Percentiles rank a stretch among this genome's conserved stretches.
These are phyloP conservation scores for Gopherus flavomarginatus DNA, from an alignment of 2,113 vertebrate genomes.

Conservation along the genomic window DNA sequence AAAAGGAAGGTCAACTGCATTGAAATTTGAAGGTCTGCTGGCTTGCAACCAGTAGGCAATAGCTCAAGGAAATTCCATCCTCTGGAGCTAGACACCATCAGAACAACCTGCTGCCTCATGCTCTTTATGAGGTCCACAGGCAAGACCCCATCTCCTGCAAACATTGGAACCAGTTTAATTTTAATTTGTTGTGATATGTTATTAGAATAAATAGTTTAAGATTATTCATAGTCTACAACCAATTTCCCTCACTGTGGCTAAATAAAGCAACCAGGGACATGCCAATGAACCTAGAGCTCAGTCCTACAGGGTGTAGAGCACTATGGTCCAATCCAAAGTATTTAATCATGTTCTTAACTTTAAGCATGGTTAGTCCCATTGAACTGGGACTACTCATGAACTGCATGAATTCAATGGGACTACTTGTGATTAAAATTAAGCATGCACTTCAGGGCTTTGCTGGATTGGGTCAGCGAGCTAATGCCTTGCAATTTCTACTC, in stretches of 20 bases:
- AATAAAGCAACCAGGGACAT: accelerated
- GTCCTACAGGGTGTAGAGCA: accelerated
- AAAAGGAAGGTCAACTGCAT: not conserved
- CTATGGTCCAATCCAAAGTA: accelerated
- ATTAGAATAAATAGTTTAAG: not conserved
- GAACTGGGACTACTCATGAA: not conserved
- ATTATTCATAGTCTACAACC: not conserved
- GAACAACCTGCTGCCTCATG: not conserved
- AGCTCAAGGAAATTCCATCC: not conserved
- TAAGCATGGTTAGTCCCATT: not conserved
- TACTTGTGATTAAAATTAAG: not conserved
- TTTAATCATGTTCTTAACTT: not conserved
- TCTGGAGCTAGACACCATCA: not conserved
- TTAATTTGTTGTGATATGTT: not conserved
- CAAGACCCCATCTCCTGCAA: not conserved
- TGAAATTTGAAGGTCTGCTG: not conserved
- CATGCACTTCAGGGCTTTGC: not conserved
- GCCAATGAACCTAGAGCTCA: accelerated
- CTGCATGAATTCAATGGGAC: not conserved
- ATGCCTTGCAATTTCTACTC: not conserved
- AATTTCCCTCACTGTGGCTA: not conserved
- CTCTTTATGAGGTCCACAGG: not conserved
- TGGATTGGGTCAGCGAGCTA: not conserved
- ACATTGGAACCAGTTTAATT: not conserved
- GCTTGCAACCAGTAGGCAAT: not conserved